phyloP scores from a whole-genome alignment of 1,140 invertebrate genomes.

The Luehdorfia chinensis region DNA sequence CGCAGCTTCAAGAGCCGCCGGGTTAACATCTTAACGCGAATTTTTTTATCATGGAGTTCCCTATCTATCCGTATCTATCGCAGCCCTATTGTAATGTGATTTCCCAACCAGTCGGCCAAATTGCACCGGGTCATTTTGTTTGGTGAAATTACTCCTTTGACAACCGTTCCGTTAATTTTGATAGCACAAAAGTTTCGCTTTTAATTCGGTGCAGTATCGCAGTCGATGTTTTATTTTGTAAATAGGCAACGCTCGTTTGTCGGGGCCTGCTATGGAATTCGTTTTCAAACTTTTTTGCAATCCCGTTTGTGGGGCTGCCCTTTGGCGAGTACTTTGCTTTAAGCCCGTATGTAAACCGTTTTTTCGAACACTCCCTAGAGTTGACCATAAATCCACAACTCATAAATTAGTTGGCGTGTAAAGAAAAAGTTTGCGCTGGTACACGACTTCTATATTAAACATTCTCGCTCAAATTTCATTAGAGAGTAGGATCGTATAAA shows the following conservation, averaged over 20 bases:
- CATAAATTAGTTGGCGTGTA: background rate
- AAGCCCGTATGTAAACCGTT: conserved; percentile 7
- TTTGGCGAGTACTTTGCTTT: conserved; percentile 7
- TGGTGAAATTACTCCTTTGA: conserved; percentile 15
- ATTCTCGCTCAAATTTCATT: too few species aligned
- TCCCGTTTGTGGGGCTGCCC: background rate
- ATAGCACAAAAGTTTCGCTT: conserved; percentile 13
- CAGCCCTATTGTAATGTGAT: conserved; percentile 9
- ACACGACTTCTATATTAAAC: too few species aligned
- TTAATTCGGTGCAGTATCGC: conserved; percentile 8
- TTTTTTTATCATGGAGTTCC: too few species aligned
- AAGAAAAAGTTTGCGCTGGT: background rate
- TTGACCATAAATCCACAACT: conserved; percentile 4
- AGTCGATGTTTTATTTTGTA: conserved; percentile 4
- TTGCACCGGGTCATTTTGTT: conserved; percentile 13
- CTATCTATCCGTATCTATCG: too few species aligned
- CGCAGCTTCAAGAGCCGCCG: too few species aligned
- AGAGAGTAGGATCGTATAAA: too few species aligned
- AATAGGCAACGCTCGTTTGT: conserved; percentile 1
- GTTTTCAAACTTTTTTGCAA: conserved; percentile 2
- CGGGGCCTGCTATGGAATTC: background rate
- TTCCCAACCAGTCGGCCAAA: background rate
- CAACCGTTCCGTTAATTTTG: conserved; percentile 14
- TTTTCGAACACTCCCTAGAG: background rate
- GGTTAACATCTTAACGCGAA: too few species aligned